Conservation (phyloP, 2,888 invertebrate genomes). For the Buathra laborator region DNA sequence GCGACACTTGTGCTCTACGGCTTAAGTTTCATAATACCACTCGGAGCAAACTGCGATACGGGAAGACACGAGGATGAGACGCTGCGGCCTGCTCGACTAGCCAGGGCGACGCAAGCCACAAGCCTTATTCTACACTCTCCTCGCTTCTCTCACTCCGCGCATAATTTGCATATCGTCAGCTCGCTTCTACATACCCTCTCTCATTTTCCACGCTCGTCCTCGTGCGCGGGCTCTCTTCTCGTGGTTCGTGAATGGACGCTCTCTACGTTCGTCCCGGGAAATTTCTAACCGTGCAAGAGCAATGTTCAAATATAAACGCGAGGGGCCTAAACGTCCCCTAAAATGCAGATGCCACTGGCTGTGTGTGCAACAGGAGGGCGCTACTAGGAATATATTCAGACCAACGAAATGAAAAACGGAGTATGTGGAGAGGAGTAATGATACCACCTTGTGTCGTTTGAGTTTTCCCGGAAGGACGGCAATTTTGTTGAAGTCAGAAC, state of each 20-base stretch:
- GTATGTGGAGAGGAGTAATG: neutral
- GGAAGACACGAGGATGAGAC: constrained; percentile 74
- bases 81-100: constrained; percentile 58
- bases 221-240: constrained; percentile 14
- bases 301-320: constrained; percentile 62
- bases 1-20: constrained; percentile 82
- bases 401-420: constrained; percentile 39
- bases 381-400: constrained; percentile 17
- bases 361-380: constrained; percentile 1
- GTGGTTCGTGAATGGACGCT: constrained; percentile 29
- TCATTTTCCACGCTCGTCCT: constrained; percentile 38
- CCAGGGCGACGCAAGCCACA: constrained; percentile 64
- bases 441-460: neutral
- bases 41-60: constrained; percentile 77
- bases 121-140: constrained; percentile 18
- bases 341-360: constrained; percentile 51
- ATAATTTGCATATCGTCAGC: constrained; percentile 81
- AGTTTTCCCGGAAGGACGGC: neutral
- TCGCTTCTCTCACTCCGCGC: constrained; percentile 66
- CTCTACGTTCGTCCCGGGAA: constrained; percentile 47
- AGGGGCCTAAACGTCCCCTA: constrained; percentile 47
- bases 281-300: constrained; percentile 37
- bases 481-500: neutral
- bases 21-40: constrained; percentile 83
- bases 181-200: constrained; percentile 26